phyloP scores from a whole-genome alignment of 2,888 invertebrate genomes.

The Euspilapteryx auroguttella region DNA sequence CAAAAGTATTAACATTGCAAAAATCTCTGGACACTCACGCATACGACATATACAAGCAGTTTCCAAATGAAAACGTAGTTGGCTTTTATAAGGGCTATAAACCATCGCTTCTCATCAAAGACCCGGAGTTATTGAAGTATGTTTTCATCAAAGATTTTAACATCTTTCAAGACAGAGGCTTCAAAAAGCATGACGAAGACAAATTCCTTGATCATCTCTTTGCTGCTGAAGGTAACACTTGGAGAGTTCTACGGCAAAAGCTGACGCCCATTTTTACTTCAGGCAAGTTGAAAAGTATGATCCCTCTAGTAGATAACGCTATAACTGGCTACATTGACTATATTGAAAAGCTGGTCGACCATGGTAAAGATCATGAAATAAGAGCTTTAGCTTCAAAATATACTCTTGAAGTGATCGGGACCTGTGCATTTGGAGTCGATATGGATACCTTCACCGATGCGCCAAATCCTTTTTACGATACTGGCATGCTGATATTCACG shows the following conservation, averaged over 20 bases:
- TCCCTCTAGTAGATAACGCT: slow-evolving; percentile 2
- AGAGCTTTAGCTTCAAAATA: not conserved
- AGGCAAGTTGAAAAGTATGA: slow-evolving; percentile 5
- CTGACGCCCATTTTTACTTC: no score
- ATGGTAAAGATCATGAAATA: not conserved
- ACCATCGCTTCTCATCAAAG: no score
- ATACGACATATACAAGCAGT: no score
- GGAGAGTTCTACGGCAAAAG: slow-evolving; percentile 4
- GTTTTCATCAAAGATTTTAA: slow-evolving; percentile 4
- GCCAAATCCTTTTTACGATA: slow-evolving; percentile 3
- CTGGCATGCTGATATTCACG: slow-evolving; percentile 1
- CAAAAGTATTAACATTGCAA: no score
- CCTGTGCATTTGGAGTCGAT: slow-evolving; percentile 2
- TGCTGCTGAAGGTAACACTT: slow-evolving; percentile 4
- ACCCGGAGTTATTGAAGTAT: slow-evolving; percentile 1
- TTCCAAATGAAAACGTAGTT: no score
- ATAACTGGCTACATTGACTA: not conserved
- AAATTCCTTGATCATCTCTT: slow-evolving; percentile 4
- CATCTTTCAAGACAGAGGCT: slow-evolving; percentile 4
- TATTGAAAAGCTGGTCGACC: not conserved
- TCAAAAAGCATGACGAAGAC: slow-evolving; percentile 2
- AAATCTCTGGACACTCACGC: no score
- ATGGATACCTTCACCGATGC: slow-evolving; percentile 4
- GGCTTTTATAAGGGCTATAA: no score
- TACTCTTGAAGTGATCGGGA: slow-evolving; percentile 1